phyloP scores from a whole-genome alignment of 2,888 invertebrate genomes.

The Hypomecis atomaria region DNA sequence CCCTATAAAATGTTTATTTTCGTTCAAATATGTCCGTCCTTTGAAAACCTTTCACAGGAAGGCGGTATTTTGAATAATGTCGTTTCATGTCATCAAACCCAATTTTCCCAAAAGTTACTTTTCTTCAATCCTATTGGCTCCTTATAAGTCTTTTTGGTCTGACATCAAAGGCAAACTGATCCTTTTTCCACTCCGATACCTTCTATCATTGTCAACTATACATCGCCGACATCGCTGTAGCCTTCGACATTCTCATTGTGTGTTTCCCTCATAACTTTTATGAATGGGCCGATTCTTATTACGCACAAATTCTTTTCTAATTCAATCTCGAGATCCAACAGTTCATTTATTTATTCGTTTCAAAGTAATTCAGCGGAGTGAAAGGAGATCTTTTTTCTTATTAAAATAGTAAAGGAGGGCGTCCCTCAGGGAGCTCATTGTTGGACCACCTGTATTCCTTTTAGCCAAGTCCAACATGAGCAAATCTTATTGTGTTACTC shows the following conservation, averaged over 20 bases:
- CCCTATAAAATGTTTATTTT: slow-evolving; percentile 25
- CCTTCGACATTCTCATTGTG: slow-evolving; percentile 69
- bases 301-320: slow-evolving; percentile 77
- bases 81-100: slow-evolving; percentile 44
- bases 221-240: slow-evolving; percentile 49
- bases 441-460: slow-evolving; percentile 77
- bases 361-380: slow-evolving; percentile 74
- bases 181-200: slow-evolving; percentile 78
- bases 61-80: slow-evolving; percentile 43
- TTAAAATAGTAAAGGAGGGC: slow-evolving; percentile 78
- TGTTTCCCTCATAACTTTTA: slow-evolving; percentile 72
- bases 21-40: slow-evolving; percentile 28
- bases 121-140: slow-evolving; percentile 52
- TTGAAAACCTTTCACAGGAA: slow-evolving; percentile 37
- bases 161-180: slow-evolving; percentile 79
- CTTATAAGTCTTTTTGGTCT: slow-evolving; percentile 66
- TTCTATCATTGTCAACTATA: slow-evolving; percentile 70
- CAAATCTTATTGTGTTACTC: slow-evolving; percentile 78
- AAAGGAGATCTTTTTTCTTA: slow-evolving; percentile 70
- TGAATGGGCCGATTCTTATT: slow-evolving; percentile 78
- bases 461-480: slow-evolving; percentile 67
- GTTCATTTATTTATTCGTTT: slow-evolving; percentile 79
- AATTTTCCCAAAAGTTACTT: slow-evolving; percentile 53
- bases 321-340: slow-evolving; percentile 75
- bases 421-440: slow-evolving; percentile 60